phyloP scores from a whole-genome alignment of 2,113 vertebrate genomes.

The Daphoenositta chrysoptera region DNA sequence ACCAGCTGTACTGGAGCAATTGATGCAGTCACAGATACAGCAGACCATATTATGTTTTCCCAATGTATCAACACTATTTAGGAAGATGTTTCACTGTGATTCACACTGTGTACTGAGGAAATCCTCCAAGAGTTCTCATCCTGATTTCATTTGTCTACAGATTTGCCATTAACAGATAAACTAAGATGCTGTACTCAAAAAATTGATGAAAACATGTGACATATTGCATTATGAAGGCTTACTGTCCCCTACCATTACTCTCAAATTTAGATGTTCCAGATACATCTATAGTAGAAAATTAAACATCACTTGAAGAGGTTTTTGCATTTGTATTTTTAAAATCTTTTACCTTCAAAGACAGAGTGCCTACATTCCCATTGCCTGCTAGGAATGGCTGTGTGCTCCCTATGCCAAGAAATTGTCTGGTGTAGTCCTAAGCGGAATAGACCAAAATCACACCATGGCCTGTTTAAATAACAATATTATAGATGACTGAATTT shows the following conservation, averaged over 20 bases:
- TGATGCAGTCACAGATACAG: background rate
- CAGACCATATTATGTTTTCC: background rate
- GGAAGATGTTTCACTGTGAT: background rate
- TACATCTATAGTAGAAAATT: background rate
- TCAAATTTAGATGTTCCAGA: background rate
- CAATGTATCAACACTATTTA: background rate
- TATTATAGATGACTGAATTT: background rate
- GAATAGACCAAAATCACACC: background rate
- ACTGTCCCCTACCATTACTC: background rate
- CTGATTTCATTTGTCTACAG: background rate
- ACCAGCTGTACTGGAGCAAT: background rate
- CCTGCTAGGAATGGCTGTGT: background rate
- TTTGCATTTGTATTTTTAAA: background rate
- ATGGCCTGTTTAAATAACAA: background rate
- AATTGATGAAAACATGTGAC: background rate
- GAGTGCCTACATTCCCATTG: background rate
- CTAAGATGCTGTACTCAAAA: background rate
- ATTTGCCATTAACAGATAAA: background rate
- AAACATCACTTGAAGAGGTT: background rate
- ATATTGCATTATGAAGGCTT: background rate
- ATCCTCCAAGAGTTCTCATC: background rate
- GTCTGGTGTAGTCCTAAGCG: background rate
- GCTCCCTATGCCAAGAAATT: background rate
- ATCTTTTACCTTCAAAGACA: background rate
- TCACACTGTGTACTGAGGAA: background rate